Conservation (phyloP, 2,888 invertebrate species). For the Leptinotarsa haldemani region DNA sequence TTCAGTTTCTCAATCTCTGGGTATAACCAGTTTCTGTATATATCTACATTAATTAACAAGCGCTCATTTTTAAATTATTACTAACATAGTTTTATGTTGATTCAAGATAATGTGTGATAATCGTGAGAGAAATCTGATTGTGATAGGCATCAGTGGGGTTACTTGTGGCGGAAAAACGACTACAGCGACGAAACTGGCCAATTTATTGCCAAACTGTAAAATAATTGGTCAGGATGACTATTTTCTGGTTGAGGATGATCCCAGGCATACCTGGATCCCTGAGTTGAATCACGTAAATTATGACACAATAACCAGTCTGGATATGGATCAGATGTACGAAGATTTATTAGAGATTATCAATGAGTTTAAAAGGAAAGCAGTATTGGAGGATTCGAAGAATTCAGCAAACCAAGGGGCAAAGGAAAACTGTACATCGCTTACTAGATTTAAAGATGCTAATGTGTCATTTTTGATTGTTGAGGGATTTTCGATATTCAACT, state of each 20-base stretch:
- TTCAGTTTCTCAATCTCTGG: no score
- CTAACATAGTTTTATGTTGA: neutral
- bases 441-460: constrained; percentile 55
- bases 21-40: no score
- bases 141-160: constrained; percentile 81
- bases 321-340: constrained; percentile 77
- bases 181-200: constrained; percentile 70
- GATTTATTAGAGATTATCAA: constrained; percentile 66
- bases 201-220: constrained; percentile 63
- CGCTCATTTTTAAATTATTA: neutral
- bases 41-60: neutral
- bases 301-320: constrained; percentile 77
- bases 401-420: constrained; percentile 6
- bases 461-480: constrained; percentile 76
- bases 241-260: constrained; percentile 75
- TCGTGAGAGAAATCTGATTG: constrained; percentile 41
- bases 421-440: constrained; percentile 34
- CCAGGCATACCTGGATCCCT: constrained; percentile 73
- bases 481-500: constrained; percentile 82
- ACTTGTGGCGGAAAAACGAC: constrained; percentile 89
- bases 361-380: constrained; percentile 28
- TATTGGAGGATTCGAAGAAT: neutral
- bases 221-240: constrained; percentile 82
- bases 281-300: constrained; percentile 81
- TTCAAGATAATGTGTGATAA: constrained; percentile 26